Base-by-base conservation (phyloP, 2,888 invertebrate species). In the Leptinotarsa peninsularis region DNA sequence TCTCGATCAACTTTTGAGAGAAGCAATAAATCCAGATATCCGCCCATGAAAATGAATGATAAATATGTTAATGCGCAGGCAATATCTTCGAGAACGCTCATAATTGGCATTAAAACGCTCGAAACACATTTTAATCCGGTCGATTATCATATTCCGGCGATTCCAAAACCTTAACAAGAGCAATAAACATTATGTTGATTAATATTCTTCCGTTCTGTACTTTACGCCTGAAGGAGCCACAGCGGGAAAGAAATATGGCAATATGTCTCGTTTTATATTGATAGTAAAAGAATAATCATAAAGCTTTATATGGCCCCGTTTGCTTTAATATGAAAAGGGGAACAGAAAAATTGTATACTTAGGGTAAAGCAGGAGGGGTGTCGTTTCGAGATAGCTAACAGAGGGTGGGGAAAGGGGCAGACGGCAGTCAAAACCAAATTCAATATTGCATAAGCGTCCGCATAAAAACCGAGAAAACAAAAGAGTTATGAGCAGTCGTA, bases 271-370 rank as follows among this genome's bases (percentile, higher is more conserved):
- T 74, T 78, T 76, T 72, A 79, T 82, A 79, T 82, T 81, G 82
- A 81, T 82, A 81, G 78, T 78, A 77, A 76, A 77, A 72, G 78
- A 79, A 80, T 78, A 78, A 78, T 82, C 83, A 80, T 82, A 80
- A 82, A 82, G 80, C 77, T 81, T 76, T 74, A 78, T 81, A 79
- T 76, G 79, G 78, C 82, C 58, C 80, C 80, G 82, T 82, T 83
- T 81, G 81, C 79, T 81, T 79, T 78, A 80, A 81, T 75, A 74
- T 66, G 78, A 77, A 78, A 79, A 66, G 76, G 79, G 76, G 80
- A 78, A 71, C 75, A 63, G 67, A 66, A 69, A 74, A 77, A 79
- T 80, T 79, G 78, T 73, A 63, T 75, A 68, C 74, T 76, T 49
- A 49, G 74, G 74, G 72, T 75, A 33, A 14, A 33, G 17, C 17